These are phyloP conservation scores for Dryomyza anilis DNA, from an alignment of 2,888 invertebrate species.

Conservation along the genomic window DNA sequence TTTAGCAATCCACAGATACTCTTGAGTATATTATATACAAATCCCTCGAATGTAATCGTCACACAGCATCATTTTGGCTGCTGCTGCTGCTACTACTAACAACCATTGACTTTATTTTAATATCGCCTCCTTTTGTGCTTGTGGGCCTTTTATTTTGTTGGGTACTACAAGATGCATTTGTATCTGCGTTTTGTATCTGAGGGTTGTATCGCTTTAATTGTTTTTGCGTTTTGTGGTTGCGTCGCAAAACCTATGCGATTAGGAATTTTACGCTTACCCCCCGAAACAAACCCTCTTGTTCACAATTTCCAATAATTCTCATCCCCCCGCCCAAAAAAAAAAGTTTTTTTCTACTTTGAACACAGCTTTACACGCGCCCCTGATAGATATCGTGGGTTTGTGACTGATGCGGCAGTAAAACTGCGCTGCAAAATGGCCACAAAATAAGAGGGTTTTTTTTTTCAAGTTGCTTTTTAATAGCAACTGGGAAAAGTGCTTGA, in stretches of 20 bases:
- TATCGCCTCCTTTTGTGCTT: too few species aligned
- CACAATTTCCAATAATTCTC: slow-evolving; percentile 46
- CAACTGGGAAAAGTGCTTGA: too few species aligned
- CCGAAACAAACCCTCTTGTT: slow-evolving; percentile 52
- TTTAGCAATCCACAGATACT: slow-evolving; percentile 21
- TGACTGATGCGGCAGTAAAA: slow-evolving; percentile 26
- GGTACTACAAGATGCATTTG: too few species aligned
- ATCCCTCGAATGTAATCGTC: too few species aligned
- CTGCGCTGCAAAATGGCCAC: slow-evolving; percentile 8
- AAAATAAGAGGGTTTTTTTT: slow-evolving; percentile 59
- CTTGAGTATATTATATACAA: slow-evolving; percentile 16
- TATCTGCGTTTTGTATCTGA: too few species aligned
- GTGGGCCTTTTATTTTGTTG: too few species aligned
- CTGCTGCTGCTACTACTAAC: too few species aligned
- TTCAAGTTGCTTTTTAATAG: not conserved
- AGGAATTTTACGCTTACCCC: slow-evolving; percentile 60
- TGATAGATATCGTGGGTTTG: slow-evolving; percentile 38
- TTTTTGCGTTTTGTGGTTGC: not conserved
- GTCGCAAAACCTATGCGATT: slow-evolving; percentile 40
- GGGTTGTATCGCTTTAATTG: slow-evolving; percentile 20
- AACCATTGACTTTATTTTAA: too few species aligned
- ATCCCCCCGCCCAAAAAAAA: slow-evolving; percentile 21
- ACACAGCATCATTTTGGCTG: too few species aligned
- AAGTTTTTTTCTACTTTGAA: slow-evolving; percentile 22
- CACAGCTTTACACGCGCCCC: slow-evolving; percentile 34